phyloP scores from a whole-genome alignment of 2,797 vertebrate species.

The Scolopax rusticola region DNA sequence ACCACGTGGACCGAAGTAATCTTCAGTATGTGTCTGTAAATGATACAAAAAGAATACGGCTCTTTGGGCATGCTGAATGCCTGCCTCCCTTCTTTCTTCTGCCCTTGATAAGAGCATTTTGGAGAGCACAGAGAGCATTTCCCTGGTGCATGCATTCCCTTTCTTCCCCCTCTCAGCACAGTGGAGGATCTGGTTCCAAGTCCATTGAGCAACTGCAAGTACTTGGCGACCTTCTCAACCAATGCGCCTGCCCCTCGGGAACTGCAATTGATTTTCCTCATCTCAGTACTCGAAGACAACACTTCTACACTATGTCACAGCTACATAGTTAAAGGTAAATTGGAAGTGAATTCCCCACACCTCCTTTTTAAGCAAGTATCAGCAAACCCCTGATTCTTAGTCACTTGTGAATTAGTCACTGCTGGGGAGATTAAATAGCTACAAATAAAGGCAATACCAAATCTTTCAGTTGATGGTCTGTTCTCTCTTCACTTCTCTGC shows the following conservation, averaged over 20 bases:
- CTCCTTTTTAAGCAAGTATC: conserved; percentile 9
- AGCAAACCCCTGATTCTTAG: background rate
- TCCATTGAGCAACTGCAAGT: background rate
- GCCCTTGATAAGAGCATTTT: background rate
- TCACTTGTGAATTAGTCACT: background rate
- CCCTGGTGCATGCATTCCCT: background rate
- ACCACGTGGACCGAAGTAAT: rapidly evolving
- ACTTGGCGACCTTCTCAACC: conserved; percentile 56
- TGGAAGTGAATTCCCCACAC: background rate
- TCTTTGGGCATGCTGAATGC: rapidly evolving
- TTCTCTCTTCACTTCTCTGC: background rate
- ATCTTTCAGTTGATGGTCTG: background rate
- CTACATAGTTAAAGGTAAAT: conserved; percentile 1
- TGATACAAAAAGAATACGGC: background rate
- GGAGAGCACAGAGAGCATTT: background rate
- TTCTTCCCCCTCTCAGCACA: background rate
- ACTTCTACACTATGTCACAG: background rate
- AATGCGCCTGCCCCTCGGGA: conserved; percentile 8
- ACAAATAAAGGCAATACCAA: background rate
- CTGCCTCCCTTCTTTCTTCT: background rate
- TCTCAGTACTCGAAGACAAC: background rate
- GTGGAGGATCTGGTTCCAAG: conserved; percentile 4
- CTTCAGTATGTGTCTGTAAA: rapidly evolving
- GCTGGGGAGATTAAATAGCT: background rate
- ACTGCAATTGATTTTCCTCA: conserved; percentile 54